phyloP scores from a whole-genome alignment of 2,797 vertebrate genomes.

The Melanotaenia boesemani region DNA sequence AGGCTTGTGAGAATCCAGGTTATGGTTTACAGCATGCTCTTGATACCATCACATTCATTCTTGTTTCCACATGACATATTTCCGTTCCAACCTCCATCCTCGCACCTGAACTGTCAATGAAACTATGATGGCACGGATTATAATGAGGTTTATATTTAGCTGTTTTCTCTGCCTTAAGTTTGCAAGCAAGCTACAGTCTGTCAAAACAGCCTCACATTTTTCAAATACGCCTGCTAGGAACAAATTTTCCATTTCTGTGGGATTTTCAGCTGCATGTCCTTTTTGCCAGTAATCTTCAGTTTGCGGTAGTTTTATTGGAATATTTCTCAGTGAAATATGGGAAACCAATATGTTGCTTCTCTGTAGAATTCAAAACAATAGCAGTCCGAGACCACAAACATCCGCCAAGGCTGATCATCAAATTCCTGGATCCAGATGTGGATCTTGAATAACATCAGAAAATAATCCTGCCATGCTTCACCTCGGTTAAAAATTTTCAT shows the following conservation, averaged over 20 bases:
- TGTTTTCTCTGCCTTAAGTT: slow-evolving; percentile 56
- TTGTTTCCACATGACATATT: slow-evolving; percentile 70
- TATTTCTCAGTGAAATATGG: slow-evolving; percentile 20
- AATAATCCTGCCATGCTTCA: neutral
- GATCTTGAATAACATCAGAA: neutral
- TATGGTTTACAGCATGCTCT: slow-evolving; percentile 43
- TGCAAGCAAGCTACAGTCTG: slow-evolving; percentile 61
- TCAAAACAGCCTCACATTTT: slow-evolving; percentile 71
- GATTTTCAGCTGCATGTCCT: slow-evolving; percentile 27
- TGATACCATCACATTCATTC: slow-evolving; percentile 66
- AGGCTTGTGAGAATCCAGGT: slow-evolving; percentile 34
- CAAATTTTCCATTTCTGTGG: slow-evolving; percentile 54
- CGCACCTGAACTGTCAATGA: slow-evolving; percentile 71
- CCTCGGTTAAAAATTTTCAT: neutral
- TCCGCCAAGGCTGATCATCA: neutral
- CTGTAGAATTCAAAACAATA: neutral
- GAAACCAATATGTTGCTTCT: neutral
- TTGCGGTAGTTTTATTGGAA: slow-evolving; percentile 27
- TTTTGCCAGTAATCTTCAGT: slow-evolving; percentile 2
- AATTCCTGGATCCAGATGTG: neutral
- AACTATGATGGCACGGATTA: slow-evolving; percentile 49
- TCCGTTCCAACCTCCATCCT: slow-evolving; percentile 63
- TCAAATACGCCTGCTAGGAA: slow-evolving; percentile 46
- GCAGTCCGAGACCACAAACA: neutral
- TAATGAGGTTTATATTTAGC: slow-evolving; percentile 79